Conservation (phyloP, 2,888 invertebrate genomes). For the Nebria salina region DNA sequence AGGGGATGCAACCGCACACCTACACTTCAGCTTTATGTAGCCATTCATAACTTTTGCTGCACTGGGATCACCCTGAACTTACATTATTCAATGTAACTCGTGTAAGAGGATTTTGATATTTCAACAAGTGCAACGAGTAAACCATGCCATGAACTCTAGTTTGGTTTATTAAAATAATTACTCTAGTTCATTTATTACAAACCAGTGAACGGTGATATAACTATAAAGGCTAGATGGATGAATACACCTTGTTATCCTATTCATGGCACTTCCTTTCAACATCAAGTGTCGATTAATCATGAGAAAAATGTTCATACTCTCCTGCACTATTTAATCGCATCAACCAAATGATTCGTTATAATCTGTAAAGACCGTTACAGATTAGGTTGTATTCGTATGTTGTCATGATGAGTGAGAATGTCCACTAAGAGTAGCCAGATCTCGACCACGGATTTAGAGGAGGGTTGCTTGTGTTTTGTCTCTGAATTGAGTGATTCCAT, state of each 20-base stretch:
- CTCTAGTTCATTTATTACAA: too few relatives aligned
- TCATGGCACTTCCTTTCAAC: constrained; percentile 7
- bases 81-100: constrained; percentile 16
- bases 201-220: too few relatives aligned
- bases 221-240: background rate
- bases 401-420: constrained; percentile 22
- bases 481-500: constrained; percentile 53
- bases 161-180: too few relatives aligned
- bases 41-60: background rate
- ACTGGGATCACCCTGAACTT: constrained; percentile 9
- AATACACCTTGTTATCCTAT: background rate
- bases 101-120: constrained; percentile 35
- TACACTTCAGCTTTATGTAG: background rate
- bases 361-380: constrained; percentile 53
- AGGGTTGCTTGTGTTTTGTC: constrained; percentile 45
- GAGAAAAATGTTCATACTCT: constrained; percentile 56
- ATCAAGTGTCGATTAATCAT: background rate
- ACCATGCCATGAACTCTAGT: background rate
- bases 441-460: constrained; percentile 24
- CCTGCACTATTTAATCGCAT: constrained; percentile 61
- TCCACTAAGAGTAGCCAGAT: background rate
- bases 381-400: constrained; percentile 34
- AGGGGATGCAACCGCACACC: background rate
- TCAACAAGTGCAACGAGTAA: constrained; percentile 20
- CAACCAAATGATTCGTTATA: constrained; percentile 63